phyloP scores from a whole-genome alignment of 2,888 invertebrate genomes.

The Charanyca ferruginea region DNA sequence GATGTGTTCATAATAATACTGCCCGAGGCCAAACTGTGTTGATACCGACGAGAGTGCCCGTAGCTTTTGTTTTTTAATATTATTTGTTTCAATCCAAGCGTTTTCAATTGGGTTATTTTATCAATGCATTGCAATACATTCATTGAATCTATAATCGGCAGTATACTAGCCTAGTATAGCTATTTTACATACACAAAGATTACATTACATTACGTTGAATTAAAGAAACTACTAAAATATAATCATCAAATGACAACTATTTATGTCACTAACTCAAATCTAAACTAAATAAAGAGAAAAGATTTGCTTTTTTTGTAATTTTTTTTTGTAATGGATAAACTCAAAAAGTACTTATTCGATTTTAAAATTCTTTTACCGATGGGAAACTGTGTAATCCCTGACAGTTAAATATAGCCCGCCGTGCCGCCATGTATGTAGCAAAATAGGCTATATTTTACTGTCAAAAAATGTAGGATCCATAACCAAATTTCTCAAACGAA shows the following conservation, averaged over 20 bases:
- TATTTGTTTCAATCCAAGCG: conserved; percentile 14
- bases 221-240: no score
- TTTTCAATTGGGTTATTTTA: conserved; percentile 12
- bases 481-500: no score
- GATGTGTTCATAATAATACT: conserved; percentile 48
- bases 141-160: neutral
- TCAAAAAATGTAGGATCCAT: no score
- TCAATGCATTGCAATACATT: neutral
- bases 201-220: neutral
- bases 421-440: no score
- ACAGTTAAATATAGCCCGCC: no score
- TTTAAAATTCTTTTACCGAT: no score
- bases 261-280: neutral
- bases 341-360: no score
- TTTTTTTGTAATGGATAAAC: no score
- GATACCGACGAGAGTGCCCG: neutral
- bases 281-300: neutral
- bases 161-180: no score
- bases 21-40: conserved; percentile 38
- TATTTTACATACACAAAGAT: neutral
- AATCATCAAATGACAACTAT: neutral
- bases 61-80: conserved; percentile 15
- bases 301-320: no score
- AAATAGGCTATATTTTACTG: no score
- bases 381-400: no score